Conservation (phyloP, 2,888 invertebrate species). For the Eumacrocentrus americanus region DNA sequence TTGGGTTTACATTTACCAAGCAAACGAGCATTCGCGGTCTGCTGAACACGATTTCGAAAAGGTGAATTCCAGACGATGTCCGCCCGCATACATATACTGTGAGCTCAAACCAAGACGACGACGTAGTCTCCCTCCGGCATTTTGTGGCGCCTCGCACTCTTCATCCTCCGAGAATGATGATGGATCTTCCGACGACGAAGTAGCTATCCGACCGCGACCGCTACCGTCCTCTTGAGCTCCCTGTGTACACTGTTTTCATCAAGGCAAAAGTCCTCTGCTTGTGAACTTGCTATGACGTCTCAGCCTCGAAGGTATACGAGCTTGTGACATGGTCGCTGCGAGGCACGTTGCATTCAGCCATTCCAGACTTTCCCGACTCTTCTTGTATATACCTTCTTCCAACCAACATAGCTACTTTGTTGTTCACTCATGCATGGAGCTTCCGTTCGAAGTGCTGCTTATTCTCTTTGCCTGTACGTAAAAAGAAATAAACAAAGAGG, state of each 20-base stretch:
- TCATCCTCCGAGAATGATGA: background rate
- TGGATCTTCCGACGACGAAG: conserved; percentile 1
- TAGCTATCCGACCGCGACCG: conserved; percentile 8
- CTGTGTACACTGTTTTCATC: conserved; percentile 42
- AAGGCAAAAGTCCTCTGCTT: conserved; percentile 25
- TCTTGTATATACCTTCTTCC: background rate
- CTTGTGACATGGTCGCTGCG: background rate
- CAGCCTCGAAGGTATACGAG: conserved; percentile 2
- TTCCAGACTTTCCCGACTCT: conserved; percentile 2
- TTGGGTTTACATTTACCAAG: conserved; percentile 48
- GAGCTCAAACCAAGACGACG: background rate
- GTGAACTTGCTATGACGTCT: conserved; percentile 1
- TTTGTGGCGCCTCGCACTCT: conserved; percentile 2
- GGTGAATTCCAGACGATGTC: conserved; percentile 17
- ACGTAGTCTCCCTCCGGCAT: background rate
- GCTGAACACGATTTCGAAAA: conserved; percentile 42
- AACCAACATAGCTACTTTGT: background rate
- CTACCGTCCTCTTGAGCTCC: conserved; percentile 1
- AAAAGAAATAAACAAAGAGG: background rate
- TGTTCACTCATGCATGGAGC: background rate
- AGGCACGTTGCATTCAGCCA: conserved; percentile 4
- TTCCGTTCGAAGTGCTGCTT: background rate
- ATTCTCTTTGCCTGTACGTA: background rate
- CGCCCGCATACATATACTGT: background rate
- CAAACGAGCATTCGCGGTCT: conserved; percentile 48